Conservation (phyloP, 2,113 vertebrate genomes). For the Notiomystis cincta region DNA sequence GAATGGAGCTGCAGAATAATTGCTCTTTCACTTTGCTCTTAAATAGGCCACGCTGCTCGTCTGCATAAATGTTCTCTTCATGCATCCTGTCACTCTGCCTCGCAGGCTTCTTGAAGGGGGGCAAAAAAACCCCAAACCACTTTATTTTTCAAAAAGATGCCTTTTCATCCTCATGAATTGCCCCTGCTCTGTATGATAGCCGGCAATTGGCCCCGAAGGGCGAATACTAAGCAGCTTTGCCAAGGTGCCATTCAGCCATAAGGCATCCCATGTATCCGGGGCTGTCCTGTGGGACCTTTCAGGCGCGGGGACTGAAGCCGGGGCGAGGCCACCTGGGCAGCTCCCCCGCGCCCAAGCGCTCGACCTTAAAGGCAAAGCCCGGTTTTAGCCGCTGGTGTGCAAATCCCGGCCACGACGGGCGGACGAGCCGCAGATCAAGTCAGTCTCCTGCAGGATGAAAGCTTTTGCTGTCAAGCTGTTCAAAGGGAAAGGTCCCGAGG, state of each 20-base stretch:
- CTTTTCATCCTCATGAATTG: background rate
- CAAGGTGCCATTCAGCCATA: background rate
- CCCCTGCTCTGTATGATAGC: background rate
- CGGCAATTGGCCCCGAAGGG: background rate
- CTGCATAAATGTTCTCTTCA: conserved; percentile 34
- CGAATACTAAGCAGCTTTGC: conserved; percentile 18
- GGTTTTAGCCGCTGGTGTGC: background rate
- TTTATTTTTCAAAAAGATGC: background rate
- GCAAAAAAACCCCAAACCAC: background rate
- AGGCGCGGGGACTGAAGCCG: background rate
- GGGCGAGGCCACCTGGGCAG: background rate
- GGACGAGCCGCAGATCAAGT: rapidly evolving
- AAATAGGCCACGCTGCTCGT: conserved; percentile 8
- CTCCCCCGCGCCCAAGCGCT: background rate
- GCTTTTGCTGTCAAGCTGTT: background rate
- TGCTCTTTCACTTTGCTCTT: conserved; percentile 28
- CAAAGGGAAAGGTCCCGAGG: background rate
- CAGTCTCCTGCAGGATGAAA: background rate
- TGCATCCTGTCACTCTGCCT: conserved; percentile 6
- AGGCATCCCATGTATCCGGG: background rate
- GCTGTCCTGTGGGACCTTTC: background rate
- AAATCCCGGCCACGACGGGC: background rate
- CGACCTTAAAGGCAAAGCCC: background rate
- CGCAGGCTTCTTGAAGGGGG: background rate
- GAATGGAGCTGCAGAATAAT: conserved; percentile 35